A percentile compares a stretch with the other conserved stretches of the same genome.
phyloP scores from a whole-genome alignment of 2,888 invertebrate species.

The Liodrosophila aerea region DNA sequence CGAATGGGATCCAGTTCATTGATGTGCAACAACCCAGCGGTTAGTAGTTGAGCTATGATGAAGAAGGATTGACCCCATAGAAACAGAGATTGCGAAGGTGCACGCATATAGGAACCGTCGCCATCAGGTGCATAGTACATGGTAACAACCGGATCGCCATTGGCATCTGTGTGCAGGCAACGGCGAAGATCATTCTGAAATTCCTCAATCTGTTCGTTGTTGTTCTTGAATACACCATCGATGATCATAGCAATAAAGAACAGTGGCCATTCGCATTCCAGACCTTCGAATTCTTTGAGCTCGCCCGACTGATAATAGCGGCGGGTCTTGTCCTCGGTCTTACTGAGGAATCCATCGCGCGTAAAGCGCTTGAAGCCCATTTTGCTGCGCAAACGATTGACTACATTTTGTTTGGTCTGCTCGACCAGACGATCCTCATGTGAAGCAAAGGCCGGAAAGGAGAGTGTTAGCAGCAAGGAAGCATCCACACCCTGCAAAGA shows the following conservation, averaged over 20 bases:
- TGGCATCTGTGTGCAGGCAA: constrained; percentile 90
- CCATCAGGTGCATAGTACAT: constrained; percentile 89
- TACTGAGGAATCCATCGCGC: constrained; percentile 96
- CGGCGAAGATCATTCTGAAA: constrained; percentile 93
- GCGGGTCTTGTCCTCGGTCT: constrained; percentile 89
- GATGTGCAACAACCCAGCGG: constrained; percentile 93
- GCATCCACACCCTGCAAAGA: constrained; percentile 92
- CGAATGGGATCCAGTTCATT: constrained; percentile 98
- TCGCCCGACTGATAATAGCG: constrained; percentile 92
- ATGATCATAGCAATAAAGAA: constrained; percentile 98
- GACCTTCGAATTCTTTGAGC: constrained; percentile 96
- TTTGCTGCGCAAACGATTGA: constrained; percentile 91
- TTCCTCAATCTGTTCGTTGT: constrained; percentile 95
- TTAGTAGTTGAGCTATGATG: constrained; percentile 95
- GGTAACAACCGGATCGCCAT: constrained; percentile 96
- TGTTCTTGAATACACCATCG: constrained; percentile 94
- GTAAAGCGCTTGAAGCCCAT: constrained; percentile 97
- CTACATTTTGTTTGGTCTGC: constrained; percentile 92
- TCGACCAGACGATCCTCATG: constrained; percentile 95
- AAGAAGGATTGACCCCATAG: constrained; percentile 98
- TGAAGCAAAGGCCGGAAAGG: constrained; percentile 98
- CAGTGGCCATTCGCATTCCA: constrained; percentile 99
- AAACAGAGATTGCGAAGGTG: constrained; percentile 86
- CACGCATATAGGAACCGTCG: constrained; percentile 81
- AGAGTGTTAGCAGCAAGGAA: constrained; percentile 94